A percentile compares a stretch with the other conserved stretches of the same genome.
Conservation (phyloP, 2,797 vertebrate species). For the Octomys mimax region DNA sequence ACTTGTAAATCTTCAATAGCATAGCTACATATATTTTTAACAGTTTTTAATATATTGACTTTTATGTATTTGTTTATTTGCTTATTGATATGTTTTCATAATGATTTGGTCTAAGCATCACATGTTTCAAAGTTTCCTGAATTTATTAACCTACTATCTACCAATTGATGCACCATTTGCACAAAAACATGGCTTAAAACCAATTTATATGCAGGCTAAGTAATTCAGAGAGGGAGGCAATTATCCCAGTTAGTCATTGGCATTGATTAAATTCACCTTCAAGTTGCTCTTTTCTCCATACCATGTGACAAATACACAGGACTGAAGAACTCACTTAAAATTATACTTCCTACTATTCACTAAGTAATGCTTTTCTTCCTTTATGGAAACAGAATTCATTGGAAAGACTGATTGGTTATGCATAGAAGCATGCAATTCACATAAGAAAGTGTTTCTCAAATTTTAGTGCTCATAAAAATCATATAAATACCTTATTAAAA, state of each 20-base stretch:
- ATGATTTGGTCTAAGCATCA: conserved; percentile 28
- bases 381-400: not conserved
- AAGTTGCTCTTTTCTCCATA: conserved; percentile 46
- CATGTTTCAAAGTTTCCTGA: conserved; percentile 56
- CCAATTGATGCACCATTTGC: not conserved
- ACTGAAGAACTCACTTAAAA: conserved; percentile 69
- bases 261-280: conserved; percentile 67
- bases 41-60: conserved; percentile 15
- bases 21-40: conserved; percentile 14
- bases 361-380: conserved; percentile 15
- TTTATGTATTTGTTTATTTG: not conserved
- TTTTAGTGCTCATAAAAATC: not conserved
- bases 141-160: conserved; percentile 55
- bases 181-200: not conserved
- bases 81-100: not conserved
- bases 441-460: not conserved
- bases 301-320: conserved; percentile 45
- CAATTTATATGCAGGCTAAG: conserved; percentile 65
- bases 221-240: conserved; percentile 28
- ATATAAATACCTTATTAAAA: not conserved
- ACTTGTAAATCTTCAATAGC: conserved; percentile 16
- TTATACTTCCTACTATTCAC: conserved; percentile 2
- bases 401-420: not conserved
- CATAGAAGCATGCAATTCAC: not conserved
- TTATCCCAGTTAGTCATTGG: conserved; percentile 70